A percentile compares a stretch with the other conserved stretches of the same genome.
phyloP scores from a whole-genome alignment of 1,140 invertebrate genomes.

The Archegozetes longisetosus region DNA sequence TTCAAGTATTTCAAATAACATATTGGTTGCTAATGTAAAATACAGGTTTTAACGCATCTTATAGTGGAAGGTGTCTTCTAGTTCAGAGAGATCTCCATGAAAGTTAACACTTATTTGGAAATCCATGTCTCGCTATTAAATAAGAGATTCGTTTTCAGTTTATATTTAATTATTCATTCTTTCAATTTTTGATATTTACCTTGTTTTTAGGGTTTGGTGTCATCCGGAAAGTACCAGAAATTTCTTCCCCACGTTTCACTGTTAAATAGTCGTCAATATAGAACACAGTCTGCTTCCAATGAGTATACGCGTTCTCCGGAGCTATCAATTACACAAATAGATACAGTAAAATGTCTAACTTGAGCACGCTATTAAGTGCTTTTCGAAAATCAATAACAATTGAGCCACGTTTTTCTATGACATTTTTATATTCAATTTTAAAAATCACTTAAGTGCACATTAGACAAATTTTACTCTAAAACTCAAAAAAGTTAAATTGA shows the following conservation, averaged over 20 bases:
- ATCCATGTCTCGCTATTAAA: conserved; percentile 69
- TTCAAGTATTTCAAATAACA: no score
- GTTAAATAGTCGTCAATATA: conserved; percentile 87
- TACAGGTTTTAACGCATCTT: conserved; percentile 69
- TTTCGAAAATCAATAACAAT: no score
- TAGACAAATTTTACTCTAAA: no score
- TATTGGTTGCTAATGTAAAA: no score
- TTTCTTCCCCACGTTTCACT: conserved; percentile 57
- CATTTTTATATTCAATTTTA: no score
- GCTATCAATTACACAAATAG: conserved; percentile 31
- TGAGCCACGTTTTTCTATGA: no score
- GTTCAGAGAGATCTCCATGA: conserved; percentile 78
- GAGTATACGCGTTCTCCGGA: conserved; percentile 90
- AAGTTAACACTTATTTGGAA: conserved; percentile 86
- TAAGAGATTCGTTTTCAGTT: no score
- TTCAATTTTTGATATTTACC: no score
- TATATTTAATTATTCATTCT: no score
- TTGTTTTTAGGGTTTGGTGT: conserved; percentile 90
- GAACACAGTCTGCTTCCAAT: conserved; percentile 99
- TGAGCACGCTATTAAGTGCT: no score
- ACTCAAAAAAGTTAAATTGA: not conserved
- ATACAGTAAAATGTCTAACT: not conserved
- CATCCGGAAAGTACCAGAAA: conserved; percentile 78
- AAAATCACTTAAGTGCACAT: no score
- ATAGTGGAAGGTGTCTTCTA: conserved; percentile 77